A percentile compares a stretch with the other conserved stretches of the same genome.
These are phyloP conservation scores for Gila robusta DNA, from an alignment of 2,797 vertebrate genomes.

Conservation along the genomic window DNA sequence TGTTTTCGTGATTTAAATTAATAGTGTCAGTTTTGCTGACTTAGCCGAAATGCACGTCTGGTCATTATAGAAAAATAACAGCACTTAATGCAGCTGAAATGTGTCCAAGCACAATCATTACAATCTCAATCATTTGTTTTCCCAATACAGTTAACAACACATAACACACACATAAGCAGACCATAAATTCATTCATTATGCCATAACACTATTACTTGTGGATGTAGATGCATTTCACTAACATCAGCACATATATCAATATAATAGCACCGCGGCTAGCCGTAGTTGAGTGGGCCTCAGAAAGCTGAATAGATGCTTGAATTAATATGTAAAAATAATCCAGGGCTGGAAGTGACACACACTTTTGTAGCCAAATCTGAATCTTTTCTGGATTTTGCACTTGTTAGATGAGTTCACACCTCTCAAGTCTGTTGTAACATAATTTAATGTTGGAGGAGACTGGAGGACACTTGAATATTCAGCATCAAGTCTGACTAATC, in stretches of 20 bases:
- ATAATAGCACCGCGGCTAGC: background rate
- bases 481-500: background rate
- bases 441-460: background rate
- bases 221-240: constrained; percentile 4
- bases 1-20: background rate
- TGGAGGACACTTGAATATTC: background rate
- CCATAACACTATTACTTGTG: background rate
- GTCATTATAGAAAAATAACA: background rate
- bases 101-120: background rate
- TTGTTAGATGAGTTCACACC: constrained; percentile 1
- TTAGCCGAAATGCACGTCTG: background rate
- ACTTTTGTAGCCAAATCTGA: constrained; percentile 3
- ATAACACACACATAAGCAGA: background rate
- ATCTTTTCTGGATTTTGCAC: background rate
- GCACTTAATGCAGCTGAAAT: background rate
- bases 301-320: constrained; percentile 5
- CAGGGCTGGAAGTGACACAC: background rate
- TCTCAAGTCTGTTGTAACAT: background rate
- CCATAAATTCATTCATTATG: background rate
- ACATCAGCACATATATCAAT: background rate
- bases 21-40: constrained; percentile 3
- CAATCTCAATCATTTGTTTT: background rate
- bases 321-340: background rate
- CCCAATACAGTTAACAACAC: background rate
- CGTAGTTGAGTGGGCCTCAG: background rate